Evolutionary conservation across 1,140 invertebrate species (phyloP).

Genomic region (Eupristina koningsbergeri): DNA sequence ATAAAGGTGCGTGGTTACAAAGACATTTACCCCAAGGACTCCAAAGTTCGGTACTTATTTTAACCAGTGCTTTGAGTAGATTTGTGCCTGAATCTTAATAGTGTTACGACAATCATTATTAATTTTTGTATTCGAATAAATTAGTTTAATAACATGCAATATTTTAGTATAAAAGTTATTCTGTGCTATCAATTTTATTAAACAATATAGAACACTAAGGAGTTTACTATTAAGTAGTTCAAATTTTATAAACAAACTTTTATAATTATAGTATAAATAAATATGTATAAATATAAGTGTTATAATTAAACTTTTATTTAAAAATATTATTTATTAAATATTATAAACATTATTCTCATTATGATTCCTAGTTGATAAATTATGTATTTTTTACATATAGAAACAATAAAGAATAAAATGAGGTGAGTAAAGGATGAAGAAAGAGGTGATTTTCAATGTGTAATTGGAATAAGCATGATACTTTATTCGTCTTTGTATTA

Average conservation of each 20-base stretch:
- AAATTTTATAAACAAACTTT: not conserved
- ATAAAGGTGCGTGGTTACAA: slow-evolving; percentile 76
- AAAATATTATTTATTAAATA: too few species aligned
- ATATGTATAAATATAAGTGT: too few species aligned
- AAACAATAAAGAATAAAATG: too few species aligned
- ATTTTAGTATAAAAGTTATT: not conserved
- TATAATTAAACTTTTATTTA: too few species aligned
- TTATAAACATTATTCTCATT: too few species aligned
- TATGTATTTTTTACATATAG: too few species aligned
- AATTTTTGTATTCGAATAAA: slow-evolving; percentile 1
- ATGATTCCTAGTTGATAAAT: too few species aligned
- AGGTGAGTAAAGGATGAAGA: too few species aligned
- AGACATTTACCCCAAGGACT: slow-evolving; percentile 75
- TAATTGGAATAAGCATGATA: too few species aligned
- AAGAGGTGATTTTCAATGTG: too few species aligned
- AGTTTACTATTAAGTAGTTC: not conserved
- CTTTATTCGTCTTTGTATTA: too few species aligned
- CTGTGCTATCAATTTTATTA: not conserved
- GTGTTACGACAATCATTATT: slow-evolving; percentile 16
- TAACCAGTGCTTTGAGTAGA: slow-evolving; percentile 74
- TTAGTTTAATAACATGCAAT: not conserved
- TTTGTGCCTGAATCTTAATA: slow-evolving; percentile 73
- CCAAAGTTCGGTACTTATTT: slow-evolving; percentile 73
- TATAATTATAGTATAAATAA: not conserved
- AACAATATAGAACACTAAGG: not conserved